These are phyloP conservation scores for Adelosebastes latens DNA, from an alignment of 2,797 vertebrate genomes.

Conservation along the genomic window DNA sequence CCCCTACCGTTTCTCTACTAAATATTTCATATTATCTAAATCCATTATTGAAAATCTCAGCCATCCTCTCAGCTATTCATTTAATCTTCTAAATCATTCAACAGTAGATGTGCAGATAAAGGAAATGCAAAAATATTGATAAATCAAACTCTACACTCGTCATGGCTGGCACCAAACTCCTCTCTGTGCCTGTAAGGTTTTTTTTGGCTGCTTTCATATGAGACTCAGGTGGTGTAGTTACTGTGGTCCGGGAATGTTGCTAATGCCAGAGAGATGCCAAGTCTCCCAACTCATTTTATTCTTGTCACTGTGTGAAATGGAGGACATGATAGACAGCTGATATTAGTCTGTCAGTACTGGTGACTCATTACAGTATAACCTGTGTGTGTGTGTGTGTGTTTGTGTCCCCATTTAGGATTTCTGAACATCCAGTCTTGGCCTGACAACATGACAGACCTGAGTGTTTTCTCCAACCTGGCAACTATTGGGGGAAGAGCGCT, in stretches of 20 bases:
- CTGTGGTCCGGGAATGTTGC: slow-evolving; percentile 15
- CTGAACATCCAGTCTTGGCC: slow-evolving; percentile 99
- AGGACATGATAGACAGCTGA: slow-evolving; percentile 38
- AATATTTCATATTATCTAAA: slow-evolving; percentile 80
- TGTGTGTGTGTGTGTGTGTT: slow-evolving; percentile 11
- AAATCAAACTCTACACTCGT: slow-evolving; percentile 35
- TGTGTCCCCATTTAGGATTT: slow-evolving; percentile 83
- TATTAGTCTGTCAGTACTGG: slow-evolving; percentile 6
- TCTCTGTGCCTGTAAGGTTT: neutral
- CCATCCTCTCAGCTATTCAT: slow-evolving; percentile 71
- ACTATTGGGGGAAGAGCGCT: slow-evolving; percentile 95
- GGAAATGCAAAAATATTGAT: slow-evolving; percentile 67
- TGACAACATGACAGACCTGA: slow-evolving; percentile 96
- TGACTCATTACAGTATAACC: slow-evolving; percentile 45
- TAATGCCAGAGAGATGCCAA: slow-evolving; percentile 27
- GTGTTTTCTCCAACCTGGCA: slow-evolving; percentile 95
- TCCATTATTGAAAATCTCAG: slow-evolving; percentile 82
- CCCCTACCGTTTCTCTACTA: slow-evolving; percentile 54
- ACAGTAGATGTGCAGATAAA: slow-evolving; percentile 43
- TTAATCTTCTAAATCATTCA: slow-evolving; percentile 76
- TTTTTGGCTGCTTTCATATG: slow-evolving; percentile 16
- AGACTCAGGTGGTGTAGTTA: slow-evolving; percentile 46
- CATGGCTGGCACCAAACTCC: slow-evolving; percentile 12
- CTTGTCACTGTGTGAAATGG: slow-evolving; percentile 33
- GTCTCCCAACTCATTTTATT: slow-evolving; percentile 20